Conservation (phyloP, 2,797 vertebrate species). For the Crenichthys baileyi region DNA sequence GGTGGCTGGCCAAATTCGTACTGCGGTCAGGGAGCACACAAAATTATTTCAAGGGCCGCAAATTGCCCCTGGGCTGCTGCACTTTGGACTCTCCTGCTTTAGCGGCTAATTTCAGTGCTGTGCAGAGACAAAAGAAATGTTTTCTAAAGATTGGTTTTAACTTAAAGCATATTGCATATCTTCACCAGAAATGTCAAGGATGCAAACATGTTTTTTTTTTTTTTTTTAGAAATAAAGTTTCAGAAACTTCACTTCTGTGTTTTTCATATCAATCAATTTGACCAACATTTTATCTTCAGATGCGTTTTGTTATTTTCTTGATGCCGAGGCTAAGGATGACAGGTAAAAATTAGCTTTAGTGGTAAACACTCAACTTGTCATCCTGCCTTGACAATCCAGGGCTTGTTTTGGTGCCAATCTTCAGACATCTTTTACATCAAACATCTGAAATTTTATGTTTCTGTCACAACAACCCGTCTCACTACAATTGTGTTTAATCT, state of each 20-base stretch:
- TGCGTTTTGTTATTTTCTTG: not conserved
- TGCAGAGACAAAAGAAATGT: not conserved
- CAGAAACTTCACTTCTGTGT: not conserved
- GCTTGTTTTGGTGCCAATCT: slow-evolving; percentile 50
- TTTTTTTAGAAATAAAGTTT: not conserved
- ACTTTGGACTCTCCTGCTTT: too few relatives aligned
- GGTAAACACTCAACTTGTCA: slow-evolving; percentile 45
- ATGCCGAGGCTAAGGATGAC: not conserved
- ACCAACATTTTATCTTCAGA: not conserved
- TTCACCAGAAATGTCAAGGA: not conserved
- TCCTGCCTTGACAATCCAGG: slow-evolving; percentile 27
- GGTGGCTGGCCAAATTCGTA: too few relatives aligned
- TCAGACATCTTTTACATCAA: slow-evolving; percentile 55
- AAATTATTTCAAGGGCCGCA: too few relatives aligned
- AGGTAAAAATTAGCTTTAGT: slow-evolving; percentile 29
- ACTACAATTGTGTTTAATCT: slow-evolving; percentile 46
- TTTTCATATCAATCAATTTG: not conserved
- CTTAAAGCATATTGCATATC: not conserved
- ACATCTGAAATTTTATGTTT: slow-evolving; percentile 43
- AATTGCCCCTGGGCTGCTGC: too few relatives aligned
- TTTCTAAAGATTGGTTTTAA: not conserved
- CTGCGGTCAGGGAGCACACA: too few relatives aligned
- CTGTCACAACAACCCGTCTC: slow-evolving; percentile 50
- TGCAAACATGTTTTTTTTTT: not conserved
- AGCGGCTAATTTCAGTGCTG: too few relatives aligned